Base-by-base conservation (phyloP, 1,140 invertebrate genomes). In the Caenorhabditis brenneri region DNA sequence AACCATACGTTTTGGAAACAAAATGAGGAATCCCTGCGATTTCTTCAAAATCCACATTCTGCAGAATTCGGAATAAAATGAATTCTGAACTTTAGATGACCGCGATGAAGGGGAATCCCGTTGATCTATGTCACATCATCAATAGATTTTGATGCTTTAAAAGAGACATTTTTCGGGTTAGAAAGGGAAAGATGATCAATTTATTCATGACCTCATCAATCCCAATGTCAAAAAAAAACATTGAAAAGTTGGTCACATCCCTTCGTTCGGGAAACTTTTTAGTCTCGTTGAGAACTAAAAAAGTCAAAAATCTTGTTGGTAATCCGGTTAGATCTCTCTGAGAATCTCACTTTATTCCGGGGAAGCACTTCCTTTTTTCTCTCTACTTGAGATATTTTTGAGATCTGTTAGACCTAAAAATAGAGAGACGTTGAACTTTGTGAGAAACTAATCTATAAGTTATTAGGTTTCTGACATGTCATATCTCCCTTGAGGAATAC, bases 191-290 rank as follows among this genome's bases (percentile, higher is more conserved):
- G 65, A 74, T 74, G 65, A 74, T 74, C 65, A 74, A 74, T 74
- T 74, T 74, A 74, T 74, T 74, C 65, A 74, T 74, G 65, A 74
- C 65, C 65, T 74, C 65, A 74, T 42, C 65, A 74, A 74, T 74
- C 36, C n/a, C 36, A 65, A 74, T 74, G 65, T 46, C 36, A 36
- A 65, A 60, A 74, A 74, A 65, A 10, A 33, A 1, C 58, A 3
- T 6, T n/a, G 36, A 65, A 60, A 65, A 65, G 0, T 36, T 36
- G 16, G 7, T 65, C 31, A 19, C 27, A 16, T 42, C 27, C 46
- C 29, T 33, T 19, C 19, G 10, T 24, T n/a, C 53, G n/a, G 2
- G n/a, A 74, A 33, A 24, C 22, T 7, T 74, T 42, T 74, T 16
- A 65, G 16, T 39, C 2, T 24, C 24, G 10, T 36, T 16, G 27